These are phyloP conservation scores for Mirounga angustirostris DNA, from an alignment of 2,113 vertebrate genomes.

Conservation along the genomic window DNA sequence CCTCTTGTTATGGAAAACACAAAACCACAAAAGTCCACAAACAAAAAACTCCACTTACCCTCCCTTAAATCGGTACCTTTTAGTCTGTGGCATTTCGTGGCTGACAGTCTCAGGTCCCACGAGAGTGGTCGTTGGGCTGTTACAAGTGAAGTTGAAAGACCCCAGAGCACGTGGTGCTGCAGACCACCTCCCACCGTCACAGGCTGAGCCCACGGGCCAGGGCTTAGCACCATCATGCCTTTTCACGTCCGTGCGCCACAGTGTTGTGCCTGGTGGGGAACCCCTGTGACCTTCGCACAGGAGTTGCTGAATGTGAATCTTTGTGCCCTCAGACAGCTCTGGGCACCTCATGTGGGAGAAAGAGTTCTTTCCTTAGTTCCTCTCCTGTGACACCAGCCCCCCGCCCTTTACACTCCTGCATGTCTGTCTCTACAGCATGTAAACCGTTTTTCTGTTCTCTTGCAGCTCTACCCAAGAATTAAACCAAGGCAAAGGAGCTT, in stretches of 20 bases:
- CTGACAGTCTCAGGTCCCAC: not conserved
- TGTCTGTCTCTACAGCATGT: not conserved
- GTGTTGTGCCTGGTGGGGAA: accelerated
- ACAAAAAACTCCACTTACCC: not conserved
- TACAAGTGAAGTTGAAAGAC: not conserved
- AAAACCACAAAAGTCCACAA: not conserved
- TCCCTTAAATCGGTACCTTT: not conserved
- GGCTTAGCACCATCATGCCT: not conserved
- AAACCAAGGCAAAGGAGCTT: constrained; percentile 97
- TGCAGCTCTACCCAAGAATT: constrained; percentile 97
- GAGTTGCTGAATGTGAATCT: not conserved
- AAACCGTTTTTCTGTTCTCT: constrained; percentile 73
- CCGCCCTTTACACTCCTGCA: too few relatives aligned
- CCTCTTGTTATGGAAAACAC: not conserved
- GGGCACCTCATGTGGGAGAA: not conserved
- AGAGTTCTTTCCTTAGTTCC: not conserved
- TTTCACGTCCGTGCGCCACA: not conserved
- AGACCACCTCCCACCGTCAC: not conserved
- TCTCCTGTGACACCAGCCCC: not conserved
- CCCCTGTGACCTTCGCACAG: not conserved
- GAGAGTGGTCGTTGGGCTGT: accelerated
- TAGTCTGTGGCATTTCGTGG: not conserved
- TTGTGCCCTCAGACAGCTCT: not conserved
- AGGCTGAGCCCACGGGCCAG: not conserved
- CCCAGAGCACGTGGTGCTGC: not conserved